Evolutionary conservation across 2,113 vertebrate genomes (phyloP).

Genomic region (Pongo abelii): DNA sequence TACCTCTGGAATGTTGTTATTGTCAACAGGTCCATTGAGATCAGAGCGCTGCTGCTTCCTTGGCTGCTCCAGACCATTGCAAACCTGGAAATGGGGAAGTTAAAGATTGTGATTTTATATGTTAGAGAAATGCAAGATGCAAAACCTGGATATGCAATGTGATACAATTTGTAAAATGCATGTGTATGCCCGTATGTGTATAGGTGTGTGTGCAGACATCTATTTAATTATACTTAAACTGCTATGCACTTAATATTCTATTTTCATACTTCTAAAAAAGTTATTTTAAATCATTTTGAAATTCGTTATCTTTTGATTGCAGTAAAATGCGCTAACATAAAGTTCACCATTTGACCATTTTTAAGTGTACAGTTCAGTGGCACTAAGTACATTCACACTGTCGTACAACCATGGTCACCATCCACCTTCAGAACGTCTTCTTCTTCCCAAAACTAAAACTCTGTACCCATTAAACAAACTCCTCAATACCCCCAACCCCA

Average conservation of each 20-base stretch:
- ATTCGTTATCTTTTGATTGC: neutral
- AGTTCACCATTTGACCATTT: neutral
- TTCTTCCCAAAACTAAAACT: neutral
- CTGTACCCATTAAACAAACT: neutral
- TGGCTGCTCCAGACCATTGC: constrained; percentile 91
- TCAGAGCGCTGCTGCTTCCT: constrained; percentile 98
- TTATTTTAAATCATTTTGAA: neutral
- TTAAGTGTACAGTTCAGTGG: neutral
- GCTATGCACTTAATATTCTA: neutral
- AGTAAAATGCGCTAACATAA: neutral
- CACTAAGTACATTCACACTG: neutral
- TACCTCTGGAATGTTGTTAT: constrained; percentile 96
- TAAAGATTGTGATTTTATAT: constrained; percentile 41
- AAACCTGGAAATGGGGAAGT: constrained; percentile 84
- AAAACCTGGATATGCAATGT: neutral
- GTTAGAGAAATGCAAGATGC: constrained; percentile 21
- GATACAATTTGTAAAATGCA: neutral
- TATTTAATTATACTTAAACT: neutral
- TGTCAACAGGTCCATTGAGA: constrained; percentile 94
- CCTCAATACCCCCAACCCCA: accelerated
- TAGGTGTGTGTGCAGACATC: neutral
- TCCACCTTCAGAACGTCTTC: neutral
- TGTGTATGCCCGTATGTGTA: accelerated
- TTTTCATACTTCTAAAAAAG: neutral
- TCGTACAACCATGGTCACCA: neutral